Evolutionary conservation across 2,797 vertebrate genomes (phyloP), one percentile per base, ranked within the genome.

Genomic region (Sebastes dallii): DNA sequence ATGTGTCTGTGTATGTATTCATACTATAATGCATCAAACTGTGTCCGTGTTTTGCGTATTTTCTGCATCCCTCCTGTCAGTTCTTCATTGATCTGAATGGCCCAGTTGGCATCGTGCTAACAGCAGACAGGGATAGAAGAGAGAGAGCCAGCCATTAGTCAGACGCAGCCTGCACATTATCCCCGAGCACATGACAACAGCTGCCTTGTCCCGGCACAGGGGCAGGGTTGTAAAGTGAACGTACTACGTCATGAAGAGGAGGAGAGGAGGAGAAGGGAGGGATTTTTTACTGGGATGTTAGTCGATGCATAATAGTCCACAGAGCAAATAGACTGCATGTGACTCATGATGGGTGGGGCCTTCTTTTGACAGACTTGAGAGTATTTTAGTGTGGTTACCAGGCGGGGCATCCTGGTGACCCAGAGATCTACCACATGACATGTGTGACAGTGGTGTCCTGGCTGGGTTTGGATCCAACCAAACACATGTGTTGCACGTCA

Each of bases 101-200:
- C 85, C 85, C 83, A 86, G 89, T 86, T 92, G 91, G 91, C 85
- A 86, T 72, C 42, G 82, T 66, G 78, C 76, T 89, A 76, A 86
- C 86, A 83, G 86, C 78, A 89, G 75, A 83, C 85, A 80, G 73
- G 77, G 78, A 91, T 73, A 90, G 77, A 88, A 92, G 46, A 50
- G 46, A 50, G 46, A 86, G 86, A 90, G 72, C 46, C 80, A 88
- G 87, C 89, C 91, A 92, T 93, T 91, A 91, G 81, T 84, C 73
- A 85, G 88, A 87, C 3, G 67, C 87, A 85, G 87, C 85, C 82
- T 83, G 89, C 86, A 91, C 85, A 90, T 89, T 91, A 92, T 86
- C 88, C 86, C 66, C 3, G 22, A 87, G 78, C 86, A 88, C 91
- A 95, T 90, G 90, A 95, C 92, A 95, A 92, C 94, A 91, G 91